Conservation (phyloP, 2,888 invertebrate species). For the Malachius bipustulatus region DNA sequence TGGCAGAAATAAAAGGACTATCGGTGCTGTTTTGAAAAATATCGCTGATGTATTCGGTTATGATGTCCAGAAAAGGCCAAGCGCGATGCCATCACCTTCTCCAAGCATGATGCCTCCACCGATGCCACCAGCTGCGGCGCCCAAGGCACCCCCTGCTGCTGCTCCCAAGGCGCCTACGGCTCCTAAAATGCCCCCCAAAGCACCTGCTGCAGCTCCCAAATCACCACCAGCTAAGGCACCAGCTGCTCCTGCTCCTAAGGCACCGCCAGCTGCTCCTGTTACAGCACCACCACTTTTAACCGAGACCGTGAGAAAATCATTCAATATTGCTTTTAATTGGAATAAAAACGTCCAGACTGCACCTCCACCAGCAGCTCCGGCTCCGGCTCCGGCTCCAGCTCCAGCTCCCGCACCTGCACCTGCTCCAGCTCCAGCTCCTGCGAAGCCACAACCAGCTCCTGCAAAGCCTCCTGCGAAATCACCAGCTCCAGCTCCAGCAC, state of each 20-base stretch:
- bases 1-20: constrained; percentile 30
- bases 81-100: constrained; percentile 12
- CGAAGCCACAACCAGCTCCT: constrained; percentile 13
- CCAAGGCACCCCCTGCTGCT: constrained; percentile 13
- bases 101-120: constrained; percentile 16
- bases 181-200: constrained; percentile 12
- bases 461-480: constrained; percentile 16
- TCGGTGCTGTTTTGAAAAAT: constrained; percentile 31
- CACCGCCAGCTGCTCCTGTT: constrained; percentile 16
- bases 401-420: constrained; percentile 15
- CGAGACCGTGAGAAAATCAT: constrained; percentile 32
- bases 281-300: constrained; percentile 24
- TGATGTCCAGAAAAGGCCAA: constrained; percentile 31
- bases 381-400: constrained; percentile 18
- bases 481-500: constrained; percentile 14
- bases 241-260: constrained; percentile 16
- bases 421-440: constrained; percentile 13
- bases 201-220: constrained; percentile 18
- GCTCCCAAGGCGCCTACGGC: constrained; percentile 13
- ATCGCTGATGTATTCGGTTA: constrained; percentile 36
- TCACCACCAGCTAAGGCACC: constrained; percentile 19
- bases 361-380: constrained; percentile 18
- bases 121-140: constrained; percentile 14
- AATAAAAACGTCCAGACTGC: constrained; percentile 26
- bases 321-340: constrained; percentile 34